These are phyloP conservation scores for Discoglossus pictus DNA, from an alignment of 2,797 vertebrate genomes.

Conservation along the genomic window DNA sequence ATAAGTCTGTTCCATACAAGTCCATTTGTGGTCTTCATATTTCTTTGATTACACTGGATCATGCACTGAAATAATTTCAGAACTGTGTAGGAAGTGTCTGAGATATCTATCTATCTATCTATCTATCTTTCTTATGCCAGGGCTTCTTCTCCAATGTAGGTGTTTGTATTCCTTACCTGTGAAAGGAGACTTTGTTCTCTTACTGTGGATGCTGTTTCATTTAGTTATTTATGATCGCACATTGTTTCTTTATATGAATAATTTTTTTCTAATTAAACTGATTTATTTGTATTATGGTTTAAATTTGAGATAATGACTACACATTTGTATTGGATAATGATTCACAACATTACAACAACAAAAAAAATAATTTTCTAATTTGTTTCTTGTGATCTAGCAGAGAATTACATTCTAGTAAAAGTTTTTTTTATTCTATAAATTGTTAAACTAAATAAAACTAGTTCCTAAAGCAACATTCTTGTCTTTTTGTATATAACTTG, in stretches of 20 bases:
- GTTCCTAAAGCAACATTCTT: neutral
- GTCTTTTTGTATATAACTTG: no score
- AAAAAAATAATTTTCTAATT: neutral
- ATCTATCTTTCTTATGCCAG: no score
- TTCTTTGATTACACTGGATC: no score
- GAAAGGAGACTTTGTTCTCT: conserved; percentile 1
- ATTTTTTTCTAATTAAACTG: conserved; percentile 13
- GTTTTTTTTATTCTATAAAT: neutral
- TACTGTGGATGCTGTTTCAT: neutral
- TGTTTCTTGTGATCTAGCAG: neutral
- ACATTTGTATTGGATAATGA: neutral
- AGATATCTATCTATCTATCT: no score
- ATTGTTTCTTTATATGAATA: conserved; percentile 1
- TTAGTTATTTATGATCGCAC: conserved; percentile 21
- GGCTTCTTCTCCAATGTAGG: conserved; percentile 3
- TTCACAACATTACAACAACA: no score
- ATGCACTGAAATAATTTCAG: no score
- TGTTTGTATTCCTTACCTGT: conserved; percentile 6
- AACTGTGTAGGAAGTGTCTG: no score
- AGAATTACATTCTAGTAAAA: neutral
- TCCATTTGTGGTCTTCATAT: no score
- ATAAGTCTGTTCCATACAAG: no score
- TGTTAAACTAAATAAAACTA: neutral
- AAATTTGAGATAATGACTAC: neutral
- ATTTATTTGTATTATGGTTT: neutral